Evolutionary conservation across 2,888 invertebrate species (phyloP).

Genomic region (Nomada fabriciana): DNA sequence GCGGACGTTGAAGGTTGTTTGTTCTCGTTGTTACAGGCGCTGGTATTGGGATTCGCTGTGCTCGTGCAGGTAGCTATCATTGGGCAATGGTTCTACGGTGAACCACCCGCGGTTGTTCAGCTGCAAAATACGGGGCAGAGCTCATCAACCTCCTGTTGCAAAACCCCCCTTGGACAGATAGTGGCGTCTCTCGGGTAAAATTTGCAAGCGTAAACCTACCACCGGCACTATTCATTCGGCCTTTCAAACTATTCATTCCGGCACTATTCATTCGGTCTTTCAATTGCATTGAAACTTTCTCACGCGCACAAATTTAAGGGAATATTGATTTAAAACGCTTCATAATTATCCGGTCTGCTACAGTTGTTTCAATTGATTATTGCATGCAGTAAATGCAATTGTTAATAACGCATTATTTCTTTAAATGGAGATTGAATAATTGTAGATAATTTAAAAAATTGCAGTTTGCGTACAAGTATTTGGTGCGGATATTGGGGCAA

Average conservation of each 20-base stretch:
- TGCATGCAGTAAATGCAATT: neutral
- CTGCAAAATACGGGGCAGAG: conserved; percentile 68
- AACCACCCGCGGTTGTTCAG: conserved; percentile 87
- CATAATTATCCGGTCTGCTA: neutral
- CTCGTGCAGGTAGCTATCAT: conserved; percentile 95
- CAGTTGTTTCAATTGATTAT: neutral
- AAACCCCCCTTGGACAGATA: conserved; percentile 81
- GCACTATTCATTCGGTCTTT: conserved; percentile 4
- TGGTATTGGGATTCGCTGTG: conserved; percentile 95
- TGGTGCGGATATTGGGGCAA: too few species aligned
- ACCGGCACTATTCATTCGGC: conserved; percentile 25
- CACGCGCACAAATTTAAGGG: neutral
- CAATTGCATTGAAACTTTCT: neutral
- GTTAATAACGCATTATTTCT: neutral
- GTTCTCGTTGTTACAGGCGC: conserved; percentile 81
- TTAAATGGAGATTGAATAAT: too few species aligned
- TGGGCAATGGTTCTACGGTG: conserved; percentile 93
- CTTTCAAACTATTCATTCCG: conserved; percentile 15
- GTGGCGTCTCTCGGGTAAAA: conserved; percentile 82
- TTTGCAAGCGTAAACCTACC: conserved; percentile 52
- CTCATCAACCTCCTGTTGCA: conserved; percentile 74
- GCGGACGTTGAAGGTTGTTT: conserved; percentile 9
- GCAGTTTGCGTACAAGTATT: too few species aligned
- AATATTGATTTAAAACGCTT: neutral
- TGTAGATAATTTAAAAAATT: too few species aligned